Evolutionary conservation across 1,140 invertebrate genomes (phyloP).

Genomic region (Arctopsyche grandis): DNA sequence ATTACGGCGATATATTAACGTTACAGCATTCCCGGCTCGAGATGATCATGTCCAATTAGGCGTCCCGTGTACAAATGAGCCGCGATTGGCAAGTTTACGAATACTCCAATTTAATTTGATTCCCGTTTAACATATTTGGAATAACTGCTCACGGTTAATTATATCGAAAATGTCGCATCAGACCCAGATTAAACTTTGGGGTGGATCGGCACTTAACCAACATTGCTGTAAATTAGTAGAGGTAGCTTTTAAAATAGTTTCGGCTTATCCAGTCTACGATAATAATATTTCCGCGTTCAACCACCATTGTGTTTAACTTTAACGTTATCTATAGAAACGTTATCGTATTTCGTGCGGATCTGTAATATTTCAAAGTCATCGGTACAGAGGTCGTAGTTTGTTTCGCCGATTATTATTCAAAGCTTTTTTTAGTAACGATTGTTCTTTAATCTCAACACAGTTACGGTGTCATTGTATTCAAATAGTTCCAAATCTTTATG

Average conservation of each 20-base stretch:
- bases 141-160: slow-evolving; percentile 35
- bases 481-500: not conserved
- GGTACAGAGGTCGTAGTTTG: not conserved
- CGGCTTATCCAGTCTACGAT: too few relatives aligned
- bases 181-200: not conserved
- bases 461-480: slow-evolving; percentile 27
- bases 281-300: too few relatives aligned
- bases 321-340: not conserved
- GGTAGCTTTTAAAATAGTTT: too few relatives aligned
- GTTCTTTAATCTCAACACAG: slow-evolving; percentile 5
- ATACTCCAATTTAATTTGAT: slow-evolving; percentile 23
- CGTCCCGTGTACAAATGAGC: not conserved
- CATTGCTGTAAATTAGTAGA: too few relatives aligned
- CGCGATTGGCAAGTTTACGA: not conserved
- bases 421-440: not conserved
- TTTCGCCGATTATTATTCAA: slow-evolving; percentile 16
- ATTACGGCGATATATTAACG: not conserved
- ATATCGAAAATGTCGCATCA: not conserved
- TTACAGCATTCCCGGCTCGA: not conserved
- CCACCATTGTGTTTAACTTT: too few relatives aligned
- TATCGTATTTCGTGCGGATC: not conserved
- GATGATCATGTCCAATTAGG: not conserved
- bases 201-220: too few relatives aligned
- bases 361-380: slow-evolving; percentile 4
- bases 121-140: slow-evolving; percentile 21